A percentile compares a stretch with the other conserved stretches of the same genome.
Evolutionary conservation across 2,797 vertebrate genomes (phyloP).

Genomic region (Lepilemur ruficaudatus): DNA sequence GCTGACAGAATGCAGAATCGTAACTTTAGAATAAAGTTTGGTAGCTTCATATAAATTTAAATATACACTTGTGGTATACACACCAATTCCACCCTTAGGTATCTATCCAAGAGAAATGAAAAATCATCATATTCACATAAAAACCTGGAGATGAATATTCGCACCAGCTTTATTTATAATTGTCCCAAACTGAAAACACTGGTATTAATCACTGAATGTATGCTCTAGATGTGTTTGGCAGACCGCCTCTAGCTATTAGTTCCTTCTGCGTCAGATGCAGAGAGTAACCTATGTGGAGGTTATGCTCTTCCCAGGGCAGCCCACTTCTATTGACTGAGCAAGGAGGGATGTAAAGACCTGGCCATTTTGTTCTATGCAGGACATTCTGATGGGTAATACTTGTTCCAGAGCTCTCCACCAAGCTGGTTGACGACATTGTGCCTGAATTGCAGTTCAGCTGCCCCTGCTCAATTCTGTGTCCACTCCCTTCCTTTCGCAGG

Average conservation of each 20-base stretch:
- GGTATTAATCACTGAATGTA: neutral
- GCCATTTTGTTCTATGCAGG: neutral
- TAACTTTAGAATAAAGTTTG: neutral
- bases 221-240: neutral
- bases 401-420: neutral
- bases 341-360: too few relatives aligned
- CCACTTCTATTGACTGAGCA: neutral
- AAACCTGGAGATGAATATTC: neutral
- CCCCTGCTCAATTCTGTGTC: neutral
- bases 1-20: neutral
- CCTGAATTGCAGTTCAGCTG: neutral
- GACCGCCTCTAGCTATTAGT: neutral
- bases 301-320: neutral
- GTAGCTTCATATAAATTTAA: neutral
- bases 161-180: neutral
- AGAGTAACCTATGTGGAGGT: neutral
- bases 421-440: neutral
- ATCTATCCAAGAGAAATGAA: neutral
- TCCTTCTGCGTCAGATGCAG: neutral
- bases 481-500: neutral
- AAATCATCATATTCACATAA: neutral
- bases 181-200: neutral
- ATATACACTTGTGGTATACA: neutral
- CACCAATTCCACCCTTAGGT: neutral
- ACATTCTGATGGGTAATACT: neutral